Conservation (phyloP, 2,113 vertebrate genomes). For the Ramphastos sulfuratus region DNA sequence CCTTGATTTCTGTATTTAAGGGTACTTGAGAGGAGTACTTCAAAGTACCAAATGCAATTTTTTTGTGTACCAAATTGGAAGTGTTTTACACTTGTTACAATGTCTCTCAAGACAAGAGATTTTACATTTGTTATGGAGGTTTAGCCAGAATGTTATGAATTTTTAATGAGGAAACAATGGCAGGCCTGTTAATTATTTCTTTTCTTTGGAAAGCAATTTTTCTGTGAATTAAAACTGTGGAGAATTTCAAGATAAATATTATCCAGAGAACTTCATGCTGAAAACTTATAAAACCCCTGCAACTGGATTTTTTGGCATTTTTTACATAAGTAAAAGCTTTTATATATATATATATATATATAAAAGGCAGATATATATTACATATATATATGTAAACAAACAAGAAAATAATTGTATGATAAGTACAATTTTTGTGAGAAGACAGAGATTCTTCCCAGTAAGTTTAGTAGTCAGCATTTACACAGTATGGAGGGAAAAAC, state of each 20-base stretch:
- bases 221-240: neutral
- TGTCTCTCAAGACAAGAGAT: neutral
- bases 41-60: neutral
- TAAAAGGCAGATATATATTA: too few species aligned
- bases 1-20: neutral
- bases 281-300: neutral
- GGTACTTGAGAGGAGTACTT: neutral
- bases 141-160: neutral
- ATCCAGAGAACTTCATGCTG: neutral
- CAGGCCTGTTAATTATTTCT: neutral
- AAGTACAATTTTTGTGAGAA: neutral
- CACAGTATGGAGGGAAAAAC: neutral
- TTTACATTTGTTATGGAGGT: neutral
- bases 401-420: rapidly evolving
- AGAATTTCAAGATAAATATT: neutral
- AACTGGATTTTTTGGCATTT: neutral
- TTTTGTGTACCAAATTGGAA: neutral
- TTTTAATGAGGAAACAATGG: neutral
- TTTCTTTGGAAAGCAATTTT: neutral
- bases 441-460: neutral
- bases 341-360: too few species aligned
- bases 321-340: neutral
- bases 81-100: neutral
- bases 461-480: neutral
- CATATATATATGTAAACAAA: neutral